Evolutionary conservation across 2,113 vertebrate genomes (phyloP), one percentile per base, ranked within the genome.

Genomic region (Perca schrenkii): DNA sequence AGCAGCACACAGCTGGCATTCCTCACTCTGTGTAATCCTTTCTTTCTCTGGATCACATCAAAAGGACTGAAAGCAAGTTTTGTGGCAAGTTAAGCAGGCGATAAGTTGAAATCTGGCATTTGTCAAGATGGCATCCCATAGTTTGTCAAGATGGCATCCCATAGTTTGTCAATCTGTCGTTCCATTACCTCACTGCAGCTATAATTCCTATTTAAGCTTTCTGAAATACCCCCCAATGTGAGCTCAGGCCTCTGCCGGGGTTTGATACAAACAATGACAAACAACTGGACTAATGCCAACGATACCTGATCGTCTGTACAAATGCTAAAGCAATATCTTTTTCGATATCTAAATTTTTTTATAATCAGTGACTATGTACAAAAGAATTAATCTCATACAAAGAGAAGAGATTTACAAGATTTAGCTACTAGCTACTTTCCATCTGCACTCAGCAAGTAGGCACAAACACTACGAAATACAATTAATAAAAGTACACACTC

Each of bases 161-260:
- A 56, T 54, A 66, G 68, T 67, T 76, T 79, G 60, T 79, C 58
- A 62, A 58, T 53, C 65, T 73, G 79, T 28, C 14, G 36, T 74
- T 86, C 22, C 60, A 71, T 87, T 66, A 82, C 77, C 70, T 64
- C 71, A 66, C 74, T 66, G n/a, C 57, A 76, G 60, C 61, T 70
- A 70, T 79, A 80, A 87, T 72, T 73, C 73, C 73, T 64, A 16
- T 68, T 28, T 84, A 80, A 79, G 72, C 70, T 84, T 81, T 68
- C 34, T 61, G 57, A 79, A 73, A 67, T 25, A 31, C 68, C 75
- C 82, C 71, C 65, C 60, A 79, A 52, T 68, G 61, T 69, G 70
- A 81, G 65, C 36, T 36, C 63, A 62, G 64, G 21, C 47, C 60
- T 74, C 52, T 62, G 73, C 56, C 3, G 49, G 54, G 64, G 21